Conservation (phyloP, 2,113 vertebrate genomes). For the Condylura cristata region DNA sequence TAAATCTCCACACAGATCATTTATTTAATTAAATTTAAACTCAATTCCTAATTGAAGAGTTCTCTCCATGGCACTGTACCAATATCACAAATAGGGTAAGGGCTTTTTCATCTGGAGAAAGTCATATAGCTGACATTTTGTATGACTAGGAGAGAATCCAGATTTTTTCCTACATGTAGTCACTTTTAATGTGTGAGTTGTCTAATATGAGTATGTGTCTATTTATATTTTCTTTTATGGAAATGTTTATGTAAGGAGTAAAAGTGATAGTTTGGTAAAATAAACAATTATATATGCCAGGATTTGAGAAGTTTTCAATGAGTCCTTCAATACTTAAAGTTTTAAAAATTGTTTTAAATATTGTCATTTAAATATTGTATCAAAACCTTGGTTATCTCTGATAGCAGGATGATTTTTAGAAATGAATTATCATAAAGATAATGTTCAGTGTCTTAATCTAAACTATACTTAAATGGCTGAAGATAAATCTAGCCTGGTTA, state of each 20-base stretch:
- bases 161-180: constrained; percentile 72
- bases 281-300: constrained; percentile 73
- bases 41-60: constrained; percentile 73
- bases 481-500: background rate
- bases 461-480: background rate
- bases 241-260: constrained; percentile 79
- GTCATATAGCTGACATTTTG: constrained; percentile 75
- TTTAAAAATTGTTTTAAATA: background rate
- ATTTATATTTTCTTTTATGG: constrained; percentile 78
- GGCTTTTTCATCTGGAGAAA: constrained; percentile 71
- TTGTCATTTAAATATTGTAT: too few relatives aligned
- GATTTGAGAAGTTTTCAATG: constrained; percentile 69
- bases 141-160: constrained; percentile 76
- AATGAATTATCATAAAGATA: background rate
- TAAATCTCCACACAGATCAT: constrained; percentile 56
- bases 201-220: constrained; percentile 56
- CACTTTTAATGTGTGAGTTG: constrained; percentile 72
- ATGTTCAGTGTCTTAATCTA: background rate
- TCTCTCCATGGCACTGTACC: constrained; percentile 66
- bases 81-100: constrained; percentile 60
- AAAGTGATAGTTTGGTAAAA: constrained; percentile 79
- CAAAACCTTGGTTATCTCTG: constrained; percentile 61
- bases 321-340: constrained; percentile 75
- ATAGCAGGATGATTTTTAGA: constrained; percentile 62
- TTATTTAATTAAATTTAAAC: constrained; percentile 78